phyloP scores from a whole-genome alignment of 1,140 invertebrate genomes.

The Rhopalosiphum maidis region DNA sequence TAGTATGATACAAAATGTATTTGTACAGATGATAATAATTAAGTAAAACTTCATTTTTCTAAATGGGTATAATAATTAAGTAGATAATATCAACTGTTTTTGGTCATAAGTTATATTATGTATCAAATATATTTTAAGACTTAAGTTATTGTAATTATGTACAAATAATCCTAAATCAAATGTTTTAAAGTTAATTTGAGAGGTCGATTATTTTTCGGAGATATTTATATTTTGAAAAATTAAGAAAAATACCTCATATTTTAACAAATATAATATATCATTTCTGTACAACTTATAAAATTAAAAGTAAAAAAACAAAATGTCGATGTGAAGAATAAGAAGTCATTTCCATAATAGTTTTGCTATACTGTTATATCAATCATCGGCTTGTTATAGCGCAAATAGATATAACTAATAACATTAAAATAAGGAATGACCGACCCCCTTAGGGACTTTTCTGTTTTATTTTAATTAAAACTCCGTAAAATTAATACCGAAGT shows the following conservation, averaged over 20 bases:
- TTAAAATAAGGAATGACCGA: neutral
- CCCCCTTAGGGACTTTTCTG: neutral
- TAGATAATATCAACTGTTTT: too few relatives aligned
- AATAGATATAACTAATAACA: neutral
- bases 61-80: neutral
- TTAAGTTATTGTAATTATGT: too few relatives aligned
- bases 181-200: neutral
- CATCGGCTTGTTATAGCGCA: neutral
- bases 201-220: neutral
- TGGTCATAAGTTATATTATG: neutral
- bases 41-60: neutral
- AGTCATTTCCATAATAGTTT: neutral
- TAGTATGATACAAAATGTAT: neutral
- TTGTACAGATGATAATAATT: neutral
- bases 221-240: neutral
- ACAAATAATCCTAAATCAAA: neutral
- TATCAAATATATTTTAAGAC: too few relatives aligned
- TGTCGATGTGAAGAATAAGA: neutral
- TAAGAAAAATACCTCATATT: too few relatives aligned
- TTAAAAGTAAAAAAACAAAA: neutral
- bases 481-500: neutral
- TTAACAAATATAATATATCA: too few relatives aligned
- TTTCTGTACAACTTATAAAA: neutral
- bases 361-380: neutral
- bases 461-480: slow-evolving; percentile 38